These are phyloP conservation scores for Orius insidiosus DNA, from an alignment of 1,140 invertebrate genomes.

Conservation along the genomic window DNA sequence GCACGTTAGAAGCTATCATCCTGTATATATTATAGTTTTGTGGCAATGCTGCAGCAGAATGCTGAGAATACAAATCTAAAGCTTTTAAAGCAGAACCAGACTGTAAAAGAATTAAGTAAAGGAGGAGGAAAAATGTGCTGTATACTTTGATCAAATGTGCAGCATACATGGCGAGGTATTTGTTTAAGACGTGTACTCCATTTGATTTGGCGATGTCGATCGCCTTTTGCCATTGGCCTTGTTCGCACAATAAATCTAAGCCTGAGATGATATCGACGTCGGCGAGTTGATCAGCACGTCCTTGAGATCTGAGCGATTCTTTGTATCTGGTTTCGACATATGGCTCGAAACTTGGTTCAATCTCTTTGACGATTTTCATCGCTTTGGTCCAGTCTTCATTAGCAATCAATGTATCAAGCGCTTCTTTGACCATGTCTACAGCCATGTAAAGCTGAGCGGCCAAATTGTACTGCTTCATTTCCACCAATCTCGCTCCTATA, in stretches of 20 bases:
- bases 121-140: too few relatives aligned
- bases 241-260: slow-evolving; percentile 71
- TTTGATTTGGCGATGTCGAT: slow-evolving; percentile 69
- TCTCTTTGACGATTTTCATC: slow-evolving; percentile 61
- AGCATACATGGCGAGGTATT: slow-evolving; percentile 75
- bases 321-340: slow-evolving; percentile 75
- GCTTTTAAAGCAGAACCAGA: slow-evolving; percentile 43
- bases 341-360: slow-evolving; percentile 52
- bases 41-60: slow-evolving; percentile 58
- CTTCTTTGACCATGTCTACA: slow-evolving; percentile 63
- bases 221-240: slow-evolving; percentile 83
- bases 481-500: slow-evolving; percentile 22
- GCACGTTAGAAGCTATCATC: slow-evolving; percentile 45
- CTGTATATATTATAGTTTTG: slow-evolving; percentile 80
- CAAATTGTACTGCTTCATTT: slow-evolving; percentile 20
- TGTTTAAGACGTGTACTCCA: slow-evolving; percentile 53
- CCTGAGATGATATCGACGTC: slow-evolving; percentile 66
- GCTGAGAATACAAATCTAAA: slow-evolving; percentile 51
- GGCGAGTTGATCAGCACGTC: slow-evolving; percentile 63
- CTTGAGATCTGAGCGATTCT: slow-evolving; percentile 55
- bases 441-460: slow-evolving; percentile 49
- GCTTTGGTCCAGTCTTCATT: slow-evolving; percentile 71
- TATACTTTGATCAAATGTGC: slow-evolving; percentile 48
- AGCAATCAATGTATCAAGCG: slow-evolving; percentile 62
- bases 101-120: slow-evolving; percentile 24